A percentile compares a stretch with the other conserved stretches of the same genome.
phyloP scores from a whole-genome alignment of 2,113 vertebrate genomes.

The Spilogale gracilis region DNA sequence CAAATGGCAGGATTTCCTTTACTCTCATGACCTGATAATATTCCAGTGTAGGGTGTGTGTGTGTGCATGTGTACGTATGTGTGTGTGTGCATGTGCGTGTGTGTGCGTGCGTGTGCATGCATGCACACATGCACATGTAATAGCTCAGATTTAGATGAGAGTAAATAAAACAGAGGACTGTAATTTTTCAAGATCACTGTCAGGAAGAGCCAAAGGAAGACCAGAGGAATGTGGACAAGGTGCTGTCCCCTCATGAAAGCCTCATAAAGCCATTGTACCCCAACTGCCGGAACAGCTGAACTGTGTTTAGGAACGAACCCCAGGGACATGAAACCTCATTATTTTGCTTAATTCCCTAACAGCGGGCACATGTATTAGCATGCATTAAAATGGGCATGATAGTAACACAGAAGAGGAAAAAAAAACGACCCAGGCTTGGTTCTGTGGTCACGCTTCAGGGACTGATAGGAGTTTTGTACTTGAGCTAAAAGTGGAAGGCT shows the following conservation, averaged over 20 bases:
- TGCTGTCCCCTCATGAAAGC: accelerated
- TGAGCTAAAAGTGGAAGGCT: not conserved
- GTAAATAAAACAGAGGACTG: not conserved
- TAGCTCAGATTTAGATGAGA: not conserved
- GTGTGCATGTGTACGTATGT: accelerated
- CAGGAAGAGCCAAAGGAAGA: not conserved
- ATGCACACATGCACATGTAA: too few relatives aligned
- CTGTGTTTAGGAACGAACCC: not conserved
- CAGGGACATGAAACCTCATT: not conserved
- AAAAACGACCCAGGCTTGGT: accelerated
- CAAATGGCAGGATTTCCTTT: not conserved
- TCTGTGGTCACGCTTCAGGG: not conserved
- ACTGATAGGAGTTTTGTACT: not conserved
- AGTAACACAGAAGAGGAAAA: not conserved
- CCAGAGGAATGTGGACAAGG: not conserved
- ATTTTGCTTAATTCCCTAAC: not conserved
- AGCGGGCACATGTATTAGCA: not conserved
- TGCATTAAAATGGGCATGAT: not conserved
- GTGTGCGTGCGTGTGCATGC: accelerated
- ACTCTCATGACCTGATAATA: not conserved
- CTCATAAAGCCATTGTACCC: accelerated
- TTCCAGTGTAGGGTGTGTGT: not conserved
- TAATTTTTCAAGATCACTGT: not conserved
- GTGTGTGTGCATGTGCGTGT: not conserved
- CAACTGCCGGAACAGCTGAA: not conserved